Percentiles rank a stretch among this genome's conserved stretches.
phyloP scores from a whole-genome alignment of 2,113 vertebrate species.

The Thunnus maccoyii region DNA sequence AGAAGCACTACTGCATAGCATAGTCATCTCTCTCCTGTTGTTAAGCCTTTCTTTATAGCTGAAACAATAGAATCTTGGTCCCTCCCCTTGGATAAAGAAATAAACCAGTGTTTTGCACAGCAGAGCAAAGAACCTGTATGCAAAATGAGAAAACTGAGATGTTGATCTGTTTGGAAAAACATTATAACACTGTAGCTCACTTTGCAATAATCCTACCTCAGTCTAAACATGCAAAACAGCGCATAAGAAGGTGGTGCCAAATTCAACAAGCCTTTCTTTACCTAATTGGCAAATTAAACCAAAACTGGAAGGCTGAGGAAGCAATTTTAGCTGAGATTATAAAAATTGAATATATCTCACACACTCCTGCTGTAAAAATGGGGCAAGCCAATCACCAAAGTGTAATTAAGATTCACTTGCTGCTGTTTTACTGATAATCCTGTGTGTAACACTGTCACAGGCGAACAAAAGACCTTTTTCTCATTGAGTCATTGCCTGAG shows the following conservation, averaged over 20 bases:
- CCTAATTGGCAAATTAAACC: constrained; percentile 38
- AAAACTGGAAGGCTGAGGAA: constrained; percentile 31
- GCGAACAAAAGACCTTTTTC: constrained; percentile 70
- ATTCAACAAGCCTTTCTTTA: constrained; percentile 36
- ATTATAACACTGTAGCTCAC: background rate
- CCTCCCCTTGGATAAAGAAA: constrained; percentile 75
- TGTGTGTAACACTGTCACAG: constrained; percentile 72
- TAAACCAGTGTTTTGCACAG: constrained; percentile 72
- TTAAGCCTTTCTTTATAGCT: constrained; percentile 75
- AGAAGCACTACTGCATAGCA: constrained; percentile 62
- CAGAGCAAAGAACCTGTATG: constrained; percentile 42
- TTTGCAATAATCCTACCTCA: background rate
- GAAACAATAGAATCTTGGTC: constrained; percentile 76
- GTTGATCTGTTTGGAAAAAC: constrained; percentile 18
- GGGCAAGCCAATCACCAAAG: constrained; percentile 64
- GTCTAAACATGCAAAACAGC: background rate
- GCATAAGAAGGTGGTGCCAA: constrained; percentile 16
- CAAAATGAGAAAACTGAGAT: constrained; percentile 29
- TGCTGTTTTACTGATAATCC: constrained; percentile 76
- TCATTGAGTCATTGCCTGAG: constrained; percentile 66
- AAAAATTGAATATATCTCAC: constrained; percentile 62
- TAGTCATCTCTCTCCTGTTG: constrained; percentile 75
- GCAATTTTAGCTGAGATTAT: constrained; percentile 46
- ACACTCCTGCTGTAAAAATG: constrained; percentile 26
- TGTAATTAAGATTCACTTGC: constrained; percentile 79